phyloP scores from a whole-genome alignment of 2,797 vertebrate species.

The Crenichthys baileyi region DNA sequence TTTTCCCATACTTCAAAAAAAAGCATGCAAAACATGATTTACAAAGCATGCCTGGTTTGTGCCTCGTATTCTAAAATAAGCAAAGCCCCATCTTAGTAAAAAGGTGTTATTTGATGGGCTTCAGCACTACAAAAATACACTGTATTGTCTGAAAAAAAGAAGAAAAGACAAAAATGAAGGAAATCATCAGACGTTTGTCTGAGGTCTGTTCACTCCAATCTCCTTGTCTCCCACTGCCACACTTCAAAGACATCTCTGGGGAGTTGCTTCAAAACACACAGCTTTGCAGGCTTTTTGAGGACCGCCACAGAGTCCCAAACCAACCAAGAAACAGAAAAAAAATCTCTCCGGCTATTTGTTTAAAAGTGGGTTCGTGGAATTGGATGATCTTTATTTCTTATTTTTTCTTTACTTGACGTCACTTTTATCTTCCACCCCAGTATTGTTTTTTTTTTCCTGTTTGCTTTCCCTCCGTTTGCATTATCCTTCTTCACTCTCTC shows the following conservation, averaged over 20 bases:
- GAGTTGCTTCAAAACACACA: constrained; percentile 61
- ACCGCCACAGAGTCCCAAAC: constrained; percentile 57
- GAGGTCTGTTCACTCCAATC: constrained; percentile 48
- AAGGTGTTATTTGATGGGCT: not conserved
- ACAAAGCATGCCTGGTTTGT: constrained; percentile 1
- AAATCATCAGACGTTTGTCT: constrained; percentile 54
- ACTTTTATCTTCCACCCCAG: constrained; percentile 59
- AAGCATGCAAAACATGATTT: not conserved
- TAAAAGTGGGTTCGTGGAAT: constrained; percentile 60
- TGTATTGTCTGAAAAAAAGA: constrained; percentile 18
- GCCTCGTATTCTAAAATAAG: not conserved
- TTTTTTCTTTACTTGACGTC: constrained; percentile 61
- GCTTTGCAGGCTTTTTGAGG: constrained; percentile 54
- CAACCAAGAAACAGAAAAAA: constrained; percentile 62
- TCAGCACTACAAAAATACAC: constrained; percentile 8
- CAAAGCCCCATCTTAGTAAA: not conserved
- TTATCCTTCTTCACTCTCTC: constrained; percentile 51
- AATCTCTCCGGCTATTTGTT: constrained; percentile 66
- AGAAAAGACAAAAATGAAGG: constrained; percentile 39
- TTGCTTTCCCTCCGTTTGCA: constrained; percentile 51
- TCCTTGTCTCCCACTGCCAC: constrained; percentile 54
- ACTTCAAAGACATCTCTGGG: constrained; percentile 67
- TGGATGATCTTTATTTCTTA: constrained; percentile 47
- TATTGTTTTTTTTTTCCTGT: constrained; percentile 45
- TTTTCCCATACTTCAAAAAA: not conserved